Evolutionary conservation across 2,797 vertebrate genomes (phyloP).

Genomic region (Chelon labrosus): DNA sequence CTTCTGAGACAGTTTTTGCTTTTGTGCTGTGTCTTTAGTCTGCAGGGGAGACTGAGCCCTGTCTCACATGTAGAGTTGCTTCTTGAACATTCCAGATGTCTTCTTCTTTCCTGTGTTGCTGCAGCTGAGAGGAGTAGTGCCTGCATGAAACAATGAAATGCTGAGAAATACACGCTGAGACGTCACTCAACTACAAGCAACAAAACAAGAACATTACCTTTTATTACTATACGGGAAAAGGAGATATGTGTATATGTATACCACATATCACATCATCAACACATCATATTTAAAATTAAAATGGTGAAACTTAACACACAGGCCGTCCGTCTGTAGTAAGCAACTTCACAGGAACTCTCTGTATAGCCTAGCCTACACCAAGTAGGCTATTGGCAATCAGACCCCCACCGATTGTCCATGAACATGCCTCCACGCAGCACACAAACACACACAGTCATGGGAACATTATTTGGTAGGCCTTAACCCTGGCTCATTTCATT

Average conservation of each 20-base stretch:
- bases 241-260: too few species aligned
- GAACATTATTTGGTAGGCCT: constrained; percentile 33
- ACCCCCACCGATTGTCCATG: neutral
- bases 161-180: neutral
- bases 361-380: neutral
- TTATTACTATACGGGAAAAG: neutral
- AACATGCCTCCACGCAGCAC: neutral
- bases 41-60: neutral
- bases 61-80: neutral
- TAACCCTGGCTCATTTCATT: constrained; percentile 47
- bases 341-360: neutral
- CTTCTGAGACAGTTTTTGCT: too few species aligned
- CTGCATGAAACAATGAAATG: neutral
- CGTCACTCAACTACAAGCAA: neutral
- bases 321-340: neutral
- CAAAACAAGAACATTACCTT: neutral
- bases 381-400: neutral
- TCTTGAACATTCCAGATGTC: neutral
- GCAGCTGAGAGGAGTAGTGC: neutral
- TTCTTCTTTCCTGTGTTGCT: neutral
- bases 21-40: neutral
- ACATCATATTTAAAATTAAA: neutral
- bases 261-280: too few species aligned
- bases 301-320: neutral
- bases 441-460: too few species aligned